phyloP scores from a whole-genome alignment of 2,888 invertebrate species.

The Eupithecia dodoneata region DNA sequence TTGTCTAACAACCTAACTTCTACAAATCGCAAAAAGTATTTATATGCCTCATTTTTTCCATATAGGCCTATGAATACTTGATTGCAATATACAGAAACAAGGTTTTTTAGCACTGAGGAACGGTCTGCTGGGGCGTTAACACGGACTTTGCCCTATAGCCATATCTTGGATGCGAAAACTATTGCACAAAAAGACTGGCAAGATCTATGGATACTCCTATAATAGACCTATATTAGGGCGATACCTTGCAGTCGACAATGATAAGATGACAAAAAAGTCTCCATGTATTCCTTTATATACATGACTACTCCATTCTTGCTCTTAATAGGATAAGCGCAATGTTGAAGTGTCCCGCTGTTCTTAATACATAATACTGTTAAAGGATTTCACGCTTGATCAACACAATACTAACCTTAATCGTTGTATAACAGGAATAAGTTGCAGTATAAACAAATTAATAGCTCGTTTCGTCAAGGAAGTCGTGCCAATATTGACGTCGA shows the following conservation, averaged over 20 bases:
- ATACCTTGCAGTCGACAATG: not conserved
- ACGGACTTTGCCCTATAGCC: not conserved
- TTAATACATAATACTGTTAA: constrained; percentile 61
- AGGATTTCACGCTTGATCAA: constrained; percentile 54
- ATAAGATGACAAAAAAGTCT: not conserved
- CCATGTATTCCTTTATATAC: not conserved
- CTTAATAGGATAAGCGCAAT: constrained; percentile 58
- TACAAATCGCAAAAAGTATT: no score
- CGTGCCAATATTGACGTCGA: constrained; percentile 10
- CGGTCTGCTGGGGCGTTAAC: not conserved
- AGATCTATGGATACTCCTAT: not conserved
- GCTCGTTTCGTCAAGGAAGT: constrained; percentile 12
- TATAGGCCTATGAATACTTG: no score
- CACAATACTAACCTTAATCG: constrained; percentile 33
- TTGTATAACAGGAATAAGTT: constrained; percentile 11
- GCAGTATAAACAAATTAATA: constrained; percentile 1
- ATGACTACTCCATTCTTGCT: constrained; percentile 37
- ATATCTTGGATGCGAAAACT: not conserved
- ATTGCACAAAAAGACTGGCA: not conserved
- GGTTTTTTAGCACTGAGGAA: not conserved
- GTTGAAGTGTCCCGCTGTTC: constrained; percentile 50
- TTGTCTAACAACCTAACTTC: no score
- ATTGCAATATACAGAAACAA: not conserved
- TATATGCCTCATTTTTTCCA: no score
- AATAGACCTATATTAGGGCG: no score